Percentiles rank a stretch among this genome's conserved stretches.
phyloP scores from a whole-genome alignment of 2,888 invertebrate species.

The Philhelius pedissequus region DNA sequence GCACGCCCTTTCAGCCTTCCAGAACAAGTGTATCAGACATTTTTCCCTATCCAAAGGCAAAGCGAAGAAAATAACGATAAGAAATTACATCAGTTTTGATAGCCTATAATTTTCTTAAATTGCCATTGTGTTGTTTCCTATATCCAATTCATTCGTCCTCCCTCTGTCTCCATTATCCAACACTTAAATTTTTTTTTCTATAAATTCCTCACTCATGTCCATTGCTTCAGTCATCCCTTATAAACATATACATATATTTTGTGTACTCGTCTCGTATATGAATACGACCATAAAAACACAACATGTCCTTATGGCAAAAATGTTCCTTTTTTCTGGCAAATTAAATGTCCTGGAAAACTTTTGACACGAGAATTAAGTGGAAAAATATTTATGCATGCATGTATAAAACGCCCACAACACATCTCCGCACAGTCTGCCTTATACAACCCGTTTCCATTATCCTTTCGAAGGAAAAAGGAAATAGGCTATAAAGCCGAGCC shows the following conservation, averaged over 20 bases:
- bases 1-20: background rate
- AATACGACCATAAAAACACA: too few relatives aligned
- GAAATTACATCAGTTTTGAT: constrained; percentile 49
- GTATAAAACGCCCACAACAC: constrained; percentile 53
- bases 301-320: constrained; percentile 30
- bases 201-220: constrained; percentile 49
- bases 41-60: background rate
- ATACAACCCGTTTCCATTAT: background rate
- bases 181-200: background rate
- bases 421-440: background rate
- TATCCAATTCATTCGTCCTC: background rate
- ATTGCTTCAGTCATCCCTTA: background rate
- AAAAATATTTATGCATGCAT: constrained; percentile 66
- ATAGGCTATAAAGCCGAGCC: constrained; percentile 61
- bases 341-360: constrained; percentile 69
- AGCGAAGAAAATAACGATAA: background rate
- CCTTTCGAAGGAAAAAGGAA: constrained; percentile 52
- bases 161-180: background rate
- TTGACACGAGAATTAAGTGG: constrained; percentile 69
- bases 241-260: background rate
- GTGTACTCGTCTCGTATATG: too few relatives aligned
- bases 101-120: constrained; percentile 66
- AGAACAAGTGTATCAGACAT: constrained; percentile 4
- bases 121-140: constrained; percentile 54
- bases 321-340: constrained; percentile 44